Evolutionary conservation across 2,888 invertebrate species (phyloP).

Genomic region (Amblyjoppa fuscipennis): DNA sequence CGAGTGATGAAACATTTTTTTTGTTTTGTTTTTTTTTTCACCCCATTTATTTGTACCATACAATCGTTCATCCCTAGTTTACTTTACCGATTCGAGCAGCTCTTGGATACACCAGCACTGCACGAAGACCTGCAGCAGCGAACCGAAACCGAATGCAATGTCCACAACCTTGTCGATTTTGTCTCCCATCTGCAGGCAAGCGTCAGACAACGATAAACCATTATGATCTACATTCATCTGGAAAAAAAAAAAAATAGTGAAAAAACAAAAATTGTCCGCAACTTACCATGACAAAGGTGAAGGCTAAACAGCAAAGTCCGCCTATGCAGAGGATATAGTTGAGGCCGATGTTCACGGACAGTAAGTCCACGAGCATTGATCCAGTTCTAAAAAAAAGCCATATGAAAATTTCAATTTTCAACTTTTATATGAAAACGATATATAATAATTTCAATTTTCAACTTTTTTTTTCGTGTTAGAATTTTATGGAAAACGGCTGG

Average conservation of each 20-base stretch:
- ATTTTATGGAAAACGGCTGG: too few species aligned
- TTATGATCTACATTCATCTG: not conserved
- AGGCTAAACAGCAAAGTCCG: conserved; percentile 74
- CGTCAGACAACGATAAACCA: too few species aligned
- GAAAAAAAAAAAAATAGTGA: not conserved
- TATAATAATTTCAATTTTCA: too few species aligned
- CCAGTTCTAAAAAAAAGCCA: conserved; percentile 36
- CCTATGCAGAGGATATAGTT: conserved; percentile 72
- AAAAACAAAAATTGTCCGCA: not conserved
- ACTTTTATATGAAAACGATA: too few species aligned
- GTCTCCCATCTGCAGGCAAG: conserved; percentile 17
- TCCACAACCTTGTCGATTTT: conserved; percentile 52
- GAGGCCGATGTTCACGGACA: conserved; percentile 69
- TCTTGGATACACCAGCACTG: conserved; percentile 74
- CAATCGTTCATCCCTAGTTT: not conserved
- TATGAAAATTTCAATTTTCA: too few species aligned
- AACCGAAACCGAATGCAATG: conserved; percentile 59
- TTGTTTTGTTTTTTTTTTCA: not conserved
- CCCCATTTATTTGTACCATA: not conserved
- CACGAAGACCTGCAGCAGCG: conserved; percentile 73
- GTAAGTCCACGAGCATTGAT: conserved; percentile 65
- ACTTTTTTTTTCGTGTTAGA: too few species aligned
- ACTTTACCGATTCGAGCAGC: conserved; percentile 74
- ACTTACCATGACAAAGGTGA: conserved; percentile 72
- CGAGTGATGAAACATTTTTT: too few species aligned